These are phyloP conservation scores for Melanotaenia maccullochi DNA, from an alignment of 2,797 vertebrate species.

Conservation along the genomic window DNA sequence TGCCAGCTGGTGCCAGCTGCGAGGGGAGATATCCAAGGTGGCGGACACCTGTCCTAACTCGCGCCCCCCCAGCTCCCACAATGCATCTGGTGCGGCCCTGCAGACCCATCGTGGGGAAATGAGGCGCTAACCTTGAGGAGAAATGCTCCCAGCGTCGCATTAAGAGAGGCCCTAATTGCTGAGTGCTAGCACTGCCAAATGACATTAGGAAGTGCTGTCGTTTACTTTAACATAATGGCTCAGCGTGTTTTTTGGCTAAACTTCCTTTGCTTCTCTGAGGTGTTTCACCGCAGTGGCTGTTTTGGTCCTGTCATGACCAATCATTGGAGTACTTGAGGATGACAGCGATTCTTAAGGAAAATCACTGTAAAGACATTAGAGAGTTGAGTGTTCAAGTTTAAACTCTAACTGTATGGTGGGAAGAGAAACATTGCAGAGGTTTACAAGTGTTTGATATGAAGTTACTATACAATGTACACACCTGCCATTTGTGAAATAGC, in stretches of 20 bases:
- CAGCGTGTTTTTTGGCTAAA: constrained; percentile 85
- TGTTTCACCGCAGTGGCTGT: constrained; percentile 74
- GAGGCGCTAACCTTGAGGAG: constrained; percentile 87
- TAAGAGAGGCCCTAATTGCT: constrained; percentile 85
- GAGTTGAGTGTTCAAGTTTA: constrained; percentile 55
- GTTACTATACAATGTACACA: constrained; percentile 66
- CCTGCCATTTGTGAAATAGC: constrained; percentile 67
- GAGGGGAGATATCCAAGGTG: constrained; percentile 85
- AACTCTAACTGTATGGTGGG: constrained; percentile 39
- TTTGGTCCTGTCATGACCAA: constrained; percentile 77
- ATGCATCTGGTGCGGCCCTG: constrained; percentile 83
- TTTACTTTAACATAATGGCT: constrained; percentile 87
- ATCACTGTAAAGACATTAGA: constrained; percentile 68
- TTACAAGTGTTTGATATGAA: constrained; percentile 41
- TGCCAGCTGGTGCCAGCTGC: constrained; percentile 86
- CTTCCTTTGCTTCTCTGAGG: constrained; percentile 79
- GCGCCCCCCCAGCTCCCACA: constrained; percentile 82
- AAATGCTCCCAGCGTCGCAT: constrained; percentile 85
- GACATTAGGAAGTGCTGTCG: constrained; percentile 86
- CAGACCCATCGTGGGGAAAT: constrained; percentile 86
- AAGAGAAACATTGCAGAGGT: constrained; percentile 35
- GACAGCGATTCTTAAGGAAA: constrained; percentile 64
- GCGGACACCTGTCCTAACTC: constrained; percentile 85
- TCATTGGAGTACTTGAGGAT: constrained; percentile 64
- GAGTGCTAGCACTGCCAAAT: constrained; percentile 82